Percentiles rank a stretch among this genome's conserved stretches.
Evolutionary conservation across 2,888 invertebrate genomes (phyloP).

Genomic region (Nipponacmea schrenckii): DNA sequence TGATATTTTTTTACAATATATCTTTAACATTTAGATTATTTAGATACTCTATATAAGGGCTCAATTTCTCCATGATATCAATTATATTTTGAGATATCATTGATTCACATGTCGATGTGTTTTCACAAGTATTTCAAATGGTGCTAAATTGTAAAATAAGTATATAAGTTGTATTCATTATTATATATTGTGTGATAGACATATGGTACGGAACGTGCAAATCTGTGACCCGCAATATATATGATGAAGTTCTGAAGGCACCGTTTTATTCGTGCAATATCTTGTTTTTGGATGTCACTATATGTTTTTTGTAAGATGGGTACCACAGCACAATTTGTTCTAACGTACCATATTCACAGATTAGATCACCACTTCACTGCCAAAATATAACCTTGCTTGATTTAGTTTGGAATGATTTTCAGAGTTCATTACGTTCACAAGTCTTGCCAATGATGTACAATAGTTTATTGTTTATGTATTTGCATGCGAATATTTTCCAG

Average conservation of each 20-base stretch:
- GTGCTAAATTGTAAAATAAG: slow-evolving; percentile 5
- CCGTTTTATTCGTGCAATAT: too few relatives aligned
- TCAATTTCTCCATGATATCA: too few relatives aligned
- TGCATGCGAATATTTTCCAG: neutral
- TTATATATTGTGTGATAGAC: neutral
- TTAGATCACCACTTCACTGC: neutral
- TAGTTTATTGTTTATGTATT: neutral
- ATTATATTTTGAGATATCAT: neutral
- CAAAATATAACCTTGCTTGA: neutral
- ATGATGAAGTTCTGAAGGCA: too few relatives aligned
- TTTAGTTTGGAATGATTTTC: neutral
- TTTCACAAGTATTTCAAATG: neutral
- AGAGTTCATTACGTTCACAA: neutral
- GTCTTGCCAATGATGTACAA: slow-evolving; percentile 1
- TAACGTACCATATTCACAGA: too few relatives aligned
- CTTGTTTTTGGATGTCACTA: too few relatives aligned
- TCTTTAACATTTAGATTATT: too few relatives aligned
- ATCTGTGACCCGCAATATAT: too few relatives aligned
- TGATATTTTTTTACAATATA: too few relatives aligned
- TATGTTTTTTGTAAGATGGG: too few relatives aligned
- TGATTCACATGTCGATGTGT: slow-evolving; percentile 3
- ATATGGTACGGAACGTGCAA: too few relatives aligned
- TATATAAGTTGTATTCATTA: neutral
- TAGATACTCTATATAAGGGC: too few relatives aligned
- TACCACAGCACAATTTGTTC: too few relatives aligned